phyloP scores from a whole-genome alignment of 2,888 invertebrate species.

The Cyaniris semiargus region DNA sequence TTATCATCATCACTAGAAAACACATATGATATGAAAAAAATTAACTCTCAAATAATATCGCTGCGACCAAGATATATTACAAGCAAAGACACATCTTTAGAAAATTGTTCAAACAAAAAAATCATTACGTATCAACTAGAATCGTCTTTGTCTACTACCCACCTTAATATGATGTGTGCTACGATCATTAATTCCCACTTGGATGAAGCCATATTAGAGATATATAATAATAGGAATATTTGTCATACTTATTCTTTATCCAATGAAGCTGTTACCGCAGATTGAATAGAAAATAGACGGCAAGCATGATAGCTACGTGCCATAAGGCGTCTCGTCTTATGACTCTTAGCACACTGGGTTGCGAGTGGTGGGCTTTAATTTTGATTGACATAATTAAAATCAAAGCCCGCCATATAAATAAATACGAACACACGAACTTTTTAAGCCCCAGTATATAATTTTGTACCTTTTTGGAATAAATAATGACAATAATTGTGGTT shows the following conservation, averaged over 20 bases:
- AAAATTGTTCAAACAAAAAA: constrained; percentile 47
- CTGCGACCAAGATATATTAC: constrained; percentile 42
- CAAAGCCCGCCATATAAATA: too few relatives aligned
- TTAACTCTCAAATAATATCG: constrained; percentile 49
- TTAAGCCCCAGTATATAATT: too few relatives aligned
- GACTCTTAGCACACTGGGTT: too few relatives aligned
- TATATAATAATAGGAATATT: constrained; percentile 50
- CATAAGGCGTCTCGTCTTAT: too few relatives aligned
- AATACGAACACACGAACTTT: too few relatives aligned
- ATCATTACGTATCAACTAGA: constrained; percentile 51
- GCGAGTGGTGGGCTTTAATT: too few relatives aligned
- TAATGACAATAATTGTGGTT: too few relatives aligned
- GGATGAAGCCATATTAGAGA: constrained; percentile 45
- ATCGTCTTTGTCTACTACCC: constrained; percentile 46
- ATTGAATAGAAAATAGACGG: not conserved
- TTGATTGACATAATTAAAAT: too few relatives aligned
- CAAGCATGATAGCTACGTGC: not conserved
- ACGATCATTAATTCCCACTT: constrained; percentile 54
- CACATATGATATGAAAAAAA: constrained; percentile 38
- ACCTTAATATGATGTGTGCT: constrained; percentile 50
- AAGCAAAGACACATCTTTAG: constrained; percentile 49
- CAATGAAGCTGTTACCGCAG: not conserved
- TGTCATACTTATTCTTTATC: constrained; percentile 50
- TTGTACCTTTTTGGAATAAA: too few relatives aligned
- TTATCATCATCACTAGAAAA: constrained; percentile 44